A percentile compares a stretch with the other conserved stretches of the same genome.
Conservation (phyloP, 2,113 vertebrate species). For the Nansenia antarctica region DNA sequence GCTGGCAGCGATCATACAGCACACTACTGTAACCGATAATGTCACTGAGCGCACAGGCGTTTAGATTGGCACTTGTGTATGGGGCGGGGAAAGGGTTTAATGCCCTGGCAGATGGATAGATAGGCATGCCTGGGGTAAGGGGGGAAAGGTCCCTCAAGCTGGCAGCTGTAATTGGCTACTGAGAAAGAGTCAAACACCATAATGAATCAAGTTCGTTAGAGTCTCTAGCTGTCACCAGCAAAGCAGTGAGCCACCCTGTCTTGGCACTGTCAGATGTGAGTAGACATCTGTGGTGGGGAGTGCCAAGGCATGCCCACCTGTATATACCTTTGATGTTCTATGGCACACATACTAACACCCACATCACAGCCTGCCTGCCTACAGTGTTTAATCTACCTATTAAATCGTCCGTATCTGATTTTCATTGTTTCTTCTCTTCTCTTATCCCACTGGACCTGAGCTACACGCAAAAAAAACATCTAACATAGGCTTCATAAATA, state of each 20-base stretch:
- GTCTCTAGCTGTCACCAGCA: background rate
- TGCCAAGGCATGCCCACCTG: conserved; percentile 10
- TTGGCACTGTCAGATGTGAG: background rate
- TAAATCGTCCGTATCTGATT: background rate
- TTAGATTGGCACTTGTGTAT: conserved; percentile 21
- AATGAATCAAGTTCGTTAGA: conserved; percentile 3
- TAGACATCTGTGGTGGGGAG: conserved; percentile 1
- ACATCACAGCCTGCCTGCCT: background rate
- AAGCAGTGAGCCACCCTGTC: background rate
- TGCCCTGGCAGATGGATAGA: conserved; percentile 35
- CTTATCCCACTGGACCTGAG: background rate
- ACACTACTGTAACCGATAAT: conserved; percentile 4
- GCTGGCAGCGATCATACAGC: background rate
- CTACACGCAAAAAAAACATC: conserved; percentile 13
- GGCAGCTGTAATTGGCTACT: conserved; percentile 20
- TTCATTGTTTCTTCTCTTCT: background rate
- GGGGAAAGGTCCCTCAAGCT: background rate
- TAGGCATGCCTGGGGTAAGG: conserved; percentile 7
- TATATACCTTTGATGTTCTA: conserved; percentile 8
- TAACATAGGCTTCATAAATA: no score
- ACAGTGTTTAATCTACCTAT: background rate
- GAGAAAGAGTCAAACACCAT: conserved; percentile 8
- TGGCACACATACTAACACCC: background rate
- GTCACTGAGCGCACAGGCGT: conserved; percentile 39
- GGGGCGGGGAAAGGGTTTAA: conserved; percentile 18